Evolutionary conservation across 1,140 invertebrate genomes (phyloP).

Genomic region (Diorhabda elongata): DNA sequence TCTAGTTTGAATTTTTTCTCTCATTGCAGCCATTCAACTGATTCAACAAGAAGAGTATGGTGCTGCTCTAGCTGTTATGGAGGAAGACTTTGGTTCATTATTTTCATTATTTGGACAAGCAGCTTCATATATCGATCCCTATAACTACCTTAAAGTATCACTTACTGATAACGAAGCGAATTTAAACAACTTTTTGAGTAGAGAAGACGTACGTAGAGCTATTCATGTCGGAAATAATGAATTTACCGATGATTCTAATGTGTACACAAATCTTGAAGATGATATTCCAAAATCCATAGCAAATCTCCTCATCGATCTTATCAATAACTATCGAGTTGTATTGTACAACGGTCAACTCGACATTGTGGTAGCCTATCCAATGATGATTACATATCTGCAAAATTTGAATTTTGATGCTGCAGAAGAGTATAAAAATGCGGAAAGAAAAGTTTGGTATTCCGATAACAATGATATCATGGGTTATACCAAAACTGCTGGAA

Average conservation of each 20-base stretch:
- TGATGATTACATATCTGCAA: constrained; percentile 66
- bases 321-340: constrained; percentile 60
- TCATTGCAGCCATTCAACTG: no score
- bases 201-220: constrained; percentile 52
- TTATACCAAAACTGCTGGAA: constrained; percentile 63
- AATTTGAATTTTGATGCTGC: constrained; percentile 61
- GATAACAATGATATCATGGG: constrained; percentile 59
- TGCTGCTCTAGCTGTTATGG: no score
- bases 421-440: constrained; percentile 57
- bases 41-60: no score
- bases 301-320: constrained; percentile 66
- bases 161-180: no score
- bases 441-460: constrained; percentile 61
- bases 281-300: constrained; percentile 82
- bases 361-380: constrained; percentile 75
- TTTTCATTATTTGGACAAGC: no score
- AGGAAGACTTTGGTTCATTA: no score
- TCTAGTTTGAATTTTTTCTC: no score
- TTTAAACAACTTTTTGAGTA: constrained; percentile 53
- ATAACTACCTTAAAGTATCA: no score
- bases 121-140: no score
- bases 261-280: constrained; percentile 63
- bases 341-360: constrained; percentile 82
- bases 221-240: constrained; percentile 51
- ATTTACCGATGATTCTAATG: constrained; percentile 47